Conservation (phyloP, 2,888 invertebrate genomes). For the Ecliptopera silaceata region DNA sequence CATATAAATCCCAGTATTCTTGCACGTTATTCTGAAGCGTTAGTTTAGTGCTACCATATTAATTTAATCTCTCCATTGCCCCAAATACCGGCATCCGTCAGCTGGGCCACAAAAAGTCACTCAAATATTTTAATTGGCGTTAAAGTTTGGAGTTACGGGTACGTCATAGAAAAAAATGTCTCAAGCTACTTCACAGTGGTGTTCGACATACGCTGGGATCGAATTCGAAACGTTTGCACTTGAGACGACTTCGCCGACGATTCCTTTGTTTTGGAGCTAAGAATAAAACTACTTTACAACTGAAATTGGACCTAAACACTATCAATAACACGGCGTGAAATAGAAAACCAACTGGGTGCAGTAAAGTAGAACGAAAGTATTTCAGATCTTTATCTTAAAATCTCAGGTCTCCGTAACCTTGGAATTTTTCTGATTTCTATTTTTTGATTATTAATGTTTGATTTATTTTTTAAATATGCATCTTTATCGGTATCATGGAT, state of each 20-base stretch:
- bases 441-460: too few relatives aligned
- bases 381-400: too few relatives aligned
- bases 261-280: slow-evolving; percentile 12
- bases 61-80: slow-evolving; percentile 58
- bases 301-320: not conserved
- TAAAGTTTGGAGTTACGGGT: slow-evolving; percentile 62
- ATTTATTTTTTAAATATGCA: too few relatives aligned
- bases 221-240: slow-evolving; percentile 12
- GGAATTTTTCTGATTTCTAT: too few relatives aligned
- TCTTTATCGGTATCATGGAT: too few relatives aligned
- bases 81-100: slow-evolving; percentile 74
- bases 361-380: too few relatives aligned
- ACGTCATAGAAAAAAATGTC: slow-evolving; percentile 61
- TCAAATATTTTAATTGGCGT: slow-evolving; percentile 81
- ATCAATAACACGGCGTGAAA: too few relatives aligned
- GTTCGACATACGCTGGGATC: slow-evolving; percentile 45
- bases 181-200: slow-evolving; percentile 56
- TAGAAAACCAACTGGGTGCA: too few relatives aligned
- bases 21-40: slow-evolving; percentile 43
- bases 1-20: not conserved
- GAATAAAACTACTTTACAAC: slow-evolving; percentile 4
- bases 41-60: slow-evolving; percentile 67
- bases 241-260: slow-evolving; percentile 11
- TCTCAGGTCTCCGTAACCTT: too few relatives aligned
- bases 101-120: slow-evolving; percentile 69